Evolutionary conservation across 2,113 vertebrate species (phyloP).

Genomic region (Hypanus sabinus): DNA sequence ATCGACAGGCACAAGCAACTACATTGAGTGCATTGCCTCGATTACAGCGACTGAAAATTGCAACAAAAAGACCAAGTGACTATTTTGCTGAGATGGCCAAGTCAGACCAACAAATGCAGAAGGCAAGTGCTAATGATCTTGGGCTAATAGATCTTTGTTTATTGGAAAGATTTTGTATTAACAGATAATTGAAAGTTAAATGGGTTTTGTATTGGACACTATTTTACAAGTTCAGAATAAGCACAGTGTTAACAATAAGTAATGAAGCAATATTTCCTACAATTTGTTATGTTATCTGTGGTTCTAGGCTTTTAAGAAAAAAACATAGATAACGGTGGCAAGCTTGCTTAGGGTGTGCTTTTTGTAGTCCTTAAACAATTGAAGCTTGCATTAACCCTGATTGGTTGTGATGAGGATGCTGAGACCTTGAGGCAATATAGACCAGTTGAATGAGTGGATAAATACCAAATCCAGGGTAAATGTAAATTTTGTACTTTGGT

Average conservation of each 20-base stretch:
- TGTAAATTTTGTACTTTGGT: too few relatives aligned
- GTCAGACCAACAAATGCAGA: slow-evolving; percentile 96
- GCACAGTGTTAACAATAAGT: neutral
- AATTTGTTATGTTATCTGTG: neutral
- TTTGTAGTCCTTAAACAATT: neutral
- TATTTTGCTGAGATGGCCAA: slow-evolving; percentile 99
- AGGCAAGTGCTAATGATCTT: slow-evolving; percentile 57
- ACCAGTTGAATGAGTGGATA: too few relatives aligned
- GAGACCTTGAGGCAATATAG: too few relatives aligned
- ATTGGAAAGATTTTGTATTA: neutral
- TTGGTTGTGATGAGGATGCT: neutral
- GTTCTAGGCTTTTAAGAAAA: neutral
- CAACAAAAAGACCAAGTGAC: slow-evolving; percentile 80
- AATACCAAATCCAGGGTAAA: too few relatives aligned
- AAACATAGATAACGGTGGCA: neutral
- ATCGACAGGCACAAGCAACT: slow-evolving; percentile 83
- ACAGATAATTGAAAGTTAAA: neutral
- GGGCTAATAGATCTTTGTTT: neutral
- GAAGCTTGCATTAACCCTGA: neutral
- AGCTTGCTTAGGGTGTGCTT: neutral
- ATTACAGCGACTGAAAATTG: slow-evolving; percentile 63
- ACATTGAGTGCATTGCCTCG: slow-evolving; percentile 75
- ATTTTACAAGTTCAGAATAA: neutral
- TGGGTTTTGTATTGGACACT: neutral
- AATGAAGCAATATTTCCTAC: neutral